Percentiles rank a stretch among this genome's conserved stretches.
These are phyloP conservation scores for Drosophila rubida DNA, from an alignment of 2,888 invertebrate genomes.

Conservation along the genomic window DNA sequence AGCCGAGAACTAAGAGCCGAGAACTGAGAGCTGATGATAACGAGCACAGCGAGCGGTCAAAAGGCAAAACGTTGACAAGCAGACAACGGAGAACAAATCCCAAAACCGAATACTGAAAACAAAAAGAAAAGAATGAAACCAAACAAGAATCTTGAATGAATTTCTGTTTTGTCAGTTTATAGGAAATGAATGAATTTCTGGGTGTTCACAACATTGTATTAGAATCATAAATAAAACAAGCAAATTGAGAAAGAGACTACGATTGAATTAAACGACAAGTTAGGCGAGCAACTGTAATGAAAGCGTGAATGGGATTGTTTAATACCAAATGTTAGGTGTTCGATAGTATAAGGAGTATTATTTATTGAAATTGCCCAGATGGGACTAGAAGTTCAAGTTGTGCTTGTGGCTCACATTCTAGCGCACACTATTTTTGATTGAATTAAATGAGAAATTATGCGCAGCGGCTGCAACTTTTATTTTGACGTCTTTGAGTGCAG, in stretches of 20 bases:
- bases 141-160: constrained; percentile 54
- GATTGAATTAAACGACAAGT: not conserved
- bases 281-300: not conserved
- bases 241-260: not conserved
- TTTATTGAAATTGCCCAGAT: not conserved
- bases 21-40: constrained; percentile 60
- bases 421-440: constrained; percentile 19
- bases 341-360: no score
- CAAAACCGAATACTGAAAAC: constrained; percentile 37
- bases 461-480: constrained; percentile 6
- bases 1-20: constrained; percentile 2
- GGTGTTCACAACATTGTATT: constrained; percentile 52
- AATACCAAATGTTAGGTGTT: no score
- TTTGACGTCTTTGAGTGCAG: constrained; percentile 6
- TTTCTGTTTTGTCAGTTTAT: constrained; percentile 25
- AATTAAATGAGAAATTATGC: constrained; percentile 50
- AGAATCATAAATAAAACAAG: constrained; percentile 79
- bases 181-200: constrained; percentile 40
- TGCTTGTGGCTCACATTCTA: not conserved
- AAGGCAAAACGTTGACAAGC: constrained; percentile 65
- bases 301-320: not conserved
- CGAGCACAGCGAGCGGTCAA: constrained; percentile 72
- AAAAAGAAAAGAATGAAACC: constrained; percentile 33
- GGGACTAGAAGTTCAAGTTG: not conserved
- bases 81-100: constrained; percentile 40